phyloP scores from a whole-genome alignment of 1,140 invertebrate genomes.

The Agraylea sexmaculata region DNA sequence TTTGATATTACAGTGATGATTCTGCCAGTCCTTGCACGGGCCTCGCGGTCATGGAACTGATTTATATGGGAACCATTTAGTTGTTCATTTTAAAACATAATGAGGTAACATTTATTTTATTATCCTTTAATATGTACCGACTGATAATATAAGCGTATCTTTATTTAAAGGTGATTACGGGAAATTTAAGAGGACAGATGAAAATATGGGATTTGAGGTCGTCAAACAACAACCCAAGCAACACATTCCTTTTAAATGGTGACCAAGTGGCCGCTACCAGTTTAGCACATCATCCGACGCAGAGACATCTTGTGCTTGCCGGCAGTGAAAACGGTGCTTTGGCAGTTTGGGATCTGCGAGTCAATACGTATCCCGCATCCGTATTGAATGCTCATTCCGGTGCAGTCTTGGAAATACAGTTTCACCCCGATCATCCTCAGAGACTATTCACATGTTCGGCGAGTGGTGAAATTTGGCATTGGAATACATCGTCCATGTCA shows the following conservation, averaged over 20 bases:
- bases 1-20: slow-evolving; percentile 22
- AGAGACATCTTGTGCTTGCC: slow-evolving; percentile 68
- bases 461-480: slow-evolving; percentile 77
- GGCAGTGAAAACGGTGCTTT: slow-evolving; percentile 71
- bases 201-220: slow-evolving; percentile 75
- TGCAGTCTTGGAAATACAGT: slow-evolving; percentile 67
- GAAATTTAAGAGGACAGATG: slow-evolving; percentile 74
- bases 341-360: slow-evolving; percentile 80
- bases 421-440: slow-evolving; percentile 70
- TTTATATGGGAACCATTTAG: slow-evolving; percentile 52
- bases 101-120: slow-evolving; percentile 36
- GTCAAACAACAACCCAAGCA: slow-evolving; percentile 42
- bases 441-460: slow-evolving; percentile 70
- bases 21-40: slow-evolving; percentile 50
- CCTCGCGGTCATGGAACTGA: slow-evolving; percentile 53
- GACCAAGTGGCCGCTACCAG: slow-evolving; percentile 59
- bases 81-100: slow-evolving; percentile 62
- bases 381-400: slow-evolving; percentile 65
- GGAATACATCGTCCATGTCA: slow-evolving; percentile 48
- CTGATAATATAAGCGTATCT: not conserved
- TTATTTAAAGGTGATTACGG: slow-evolving; percentile 50
- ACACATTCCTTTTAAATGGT: slow-evolving; percentile 51
- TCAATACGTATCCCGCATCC: slow-evolving; percentile 68
- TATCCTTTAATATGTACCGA: not conserved
- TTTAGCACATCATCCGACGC: slow-evolving; percentile 71